phyloP scores from a whole-genome alignment of 2,113 vertebrate genomes.

The Crotalus helleri region DNA sequence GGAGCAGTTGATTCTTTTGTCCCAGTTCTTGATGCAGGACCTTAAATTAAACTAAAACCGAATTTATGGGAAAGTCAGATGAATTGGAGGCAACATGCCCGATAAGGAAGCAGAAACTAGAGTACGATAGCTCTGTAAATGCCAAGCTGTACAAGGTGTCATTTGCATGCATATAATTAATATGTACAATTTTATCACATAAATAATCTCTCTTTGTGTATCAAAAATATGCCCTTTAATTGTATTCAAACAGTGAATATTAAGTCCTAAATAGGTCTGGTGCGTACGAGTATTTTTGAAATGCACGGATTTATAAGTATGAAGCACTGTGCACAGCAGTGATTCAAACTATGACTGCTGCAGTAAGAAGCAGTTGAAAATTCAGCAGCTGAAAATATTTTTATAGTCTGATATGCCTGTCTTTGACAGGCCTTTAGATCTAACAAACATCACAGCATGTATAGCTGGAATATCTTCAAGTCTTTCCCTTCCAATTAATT shows the following conservation, averaged over 20 bases:
- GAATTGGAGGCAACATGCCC: neutral
- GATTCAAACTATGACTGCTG: neutral
- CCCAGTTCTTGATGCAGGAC: neutral
- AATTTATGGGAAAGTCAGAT: neutral
- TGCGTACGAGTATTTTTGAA: neutral
- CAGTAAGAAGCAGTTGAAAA: neutral
- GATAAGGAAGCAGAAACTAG: neutral
- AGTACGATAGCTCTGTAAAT: neutral
- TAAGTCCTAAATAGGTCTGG: neutral
- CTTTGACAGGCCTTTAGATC: neutral
- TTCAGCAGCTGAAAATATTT: neutral
- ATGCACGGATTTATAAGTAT: neutral
- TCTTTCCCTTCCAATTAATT: neutral
- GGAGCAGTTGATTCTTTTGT: neutral
- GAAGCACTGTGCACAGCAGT: neutral
- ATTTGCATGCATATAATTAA: neutral
- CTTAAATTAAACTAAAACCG: neutral
- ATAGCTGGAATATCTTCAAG: neutral
- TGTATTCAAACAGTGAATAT: neutral
- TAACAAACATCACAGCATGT: neutral
- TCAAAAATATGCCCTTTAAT: neutral
- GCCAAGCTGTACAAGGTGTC: neutral
- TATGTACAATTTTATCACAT: neutral
- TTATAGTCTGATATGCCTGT: neutral
- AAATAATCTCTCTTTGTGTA: neutral